Base-by-base conservation (phyloP, 2,797 vertebrate species). In the Euphonia xanthogaster region DNA sequence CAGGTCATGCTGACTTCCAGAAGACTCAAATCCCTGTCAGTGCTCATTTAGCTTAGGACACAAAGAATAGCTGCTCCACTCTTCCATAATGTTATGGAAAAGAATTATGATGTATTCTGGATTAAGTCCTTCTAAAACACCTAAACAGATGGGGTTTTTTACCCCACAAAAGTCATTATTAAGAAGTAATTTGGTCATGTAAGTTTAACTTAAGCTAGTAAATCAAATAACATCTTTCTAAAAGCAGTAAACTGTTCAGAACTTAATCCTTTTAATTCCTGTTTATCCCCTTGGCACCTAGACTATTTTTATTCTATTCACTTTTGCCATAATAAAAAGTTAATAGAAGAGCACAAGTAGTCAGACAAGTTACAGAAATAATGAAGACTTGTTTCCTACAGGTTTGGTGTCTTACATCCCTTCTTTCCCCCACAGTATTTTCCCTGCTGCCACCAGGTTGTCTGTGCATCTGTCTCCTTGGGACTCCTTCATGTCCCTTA, bases 221-320 rank as follows among this genome's bases (percentile, higher is more conserved):
- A 95, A 95, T 93, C 90, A 95, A 95, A 63, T 90, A 95, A 93
- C 94, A 92, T 96, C 86, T 89, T 95, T 93, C 88, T 88, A 88
- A 95, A 93, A 90, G 85, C 91, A 91, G 67, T 92, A 92, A 96
- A 96, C 86, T 62, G 67, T 92, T 93, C 75, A 93, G 58, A 91
- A 72, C 82, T 93, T 96, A 95, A 96, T 93, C 94, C 94, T 90
- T 95, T 92, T 88, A 96, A 96, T 96, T 95, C 89, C 78, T 93
- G 86, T 91, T 96, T 97, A 96, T 95, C 89, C 92, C 76, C 73
- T 94, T 96, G 94, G 94, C 94, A 96, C 89, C 48, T 82, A 79
- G 55, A 79, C 51, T 96, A 63, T 88, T 96, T 95, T 96, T 93
- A 85, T 81, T 93, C 93, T 81, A 86, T 84, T 88, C 90, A 93